phyloP scores from a whole-genome alignment of 2,888 invertebrate genomes.

The Apantesis nais region DNA sequence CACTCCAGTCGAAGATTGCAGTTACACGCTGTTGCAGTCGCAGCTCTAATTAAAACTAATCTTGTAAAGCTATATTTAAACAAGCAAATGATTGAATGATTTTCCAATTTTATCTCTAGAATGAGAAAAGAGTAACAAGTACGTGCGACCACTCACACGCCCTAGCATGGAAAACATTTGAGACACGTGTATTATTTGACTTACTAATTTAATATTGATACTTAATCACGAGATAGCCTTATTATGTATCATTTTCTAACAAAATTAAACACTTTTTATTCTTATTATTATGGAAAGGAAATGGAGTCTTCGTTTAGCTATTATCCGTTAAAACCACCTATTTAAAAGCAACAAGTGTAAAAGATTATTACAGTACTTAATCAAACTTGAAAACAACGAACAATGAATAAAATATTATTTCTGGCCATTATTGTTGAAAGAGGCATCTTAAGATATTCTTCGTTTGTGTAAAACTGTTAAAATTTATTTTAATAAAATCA shows the following conservation, averaged over 20 bases:
- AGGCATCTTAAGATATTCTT: slow-evolving; percentile 27
- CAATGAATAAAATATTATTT: slow-evolving; percentile 49
- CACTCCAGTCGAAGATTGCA: no score
- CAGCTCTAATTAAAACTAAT: no score
- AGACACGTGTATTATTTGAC: no score
- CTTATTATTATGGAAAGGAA: background rate
- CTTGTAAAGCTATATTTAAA: no score
- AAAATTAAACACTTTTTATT: background rate
- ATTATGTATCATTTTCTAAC: background rate
- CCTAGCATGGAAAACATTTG: no score
- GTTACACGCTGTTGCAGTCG: no score
- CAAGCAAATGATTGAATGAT: no score
- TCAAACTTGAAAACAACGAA: slow-evolving; percentile 54
- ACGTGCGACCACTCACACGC: background rate
- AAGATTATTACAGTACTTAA: slow-evolving; percentile 50
- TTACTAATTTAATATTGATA: background rate
- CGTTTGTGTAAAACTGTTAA: slow-evolving; percentile 31
- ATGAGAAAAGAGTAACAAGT: background rate
- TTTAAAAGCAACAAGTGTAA: no score
- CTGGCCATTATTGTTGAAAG: slow-evolving; percentile 48
- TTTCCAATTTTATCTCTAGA: no score
- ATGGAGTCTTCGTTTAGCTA: slow-evolving; percentile 22
- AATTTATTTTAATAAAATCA: slow-evolving; percentile 43
- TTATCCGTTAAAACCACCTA: no score
- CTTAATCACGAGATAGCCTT: background rate